Percentiles rank a stretch among this genome's conserved stretches.
These are phyloP conservation scores for Camelus dromedarius DNA, from an alignment of 2,113 vertebrate genomes.

Conservation along the genomic window DNA sequence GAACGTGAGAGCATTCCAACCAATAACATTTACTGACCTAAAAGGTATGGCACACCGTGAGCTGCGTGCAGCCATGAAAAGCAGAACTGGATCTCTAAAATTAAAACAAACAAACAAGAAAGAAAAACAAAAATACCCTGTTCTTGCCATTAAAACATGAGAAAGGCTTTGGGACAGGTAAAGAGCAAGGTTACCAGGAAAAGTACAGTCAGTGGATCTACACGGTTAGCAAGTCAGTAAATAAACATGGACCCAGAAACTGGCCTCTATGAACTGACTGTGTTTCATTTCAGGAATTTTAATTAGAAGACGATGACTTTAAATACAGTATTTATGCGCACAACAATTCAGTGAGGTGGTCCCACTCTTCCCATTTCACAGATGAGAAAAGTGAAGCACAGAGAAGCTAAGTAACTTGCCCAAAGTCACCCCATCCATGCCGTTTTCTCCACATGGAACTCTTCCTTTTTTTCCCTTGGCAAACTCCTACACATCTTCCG, in stretches of 20 bases:
- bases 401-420: neutral
- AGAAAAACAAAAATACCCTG: neutral
- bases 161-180: neutral
- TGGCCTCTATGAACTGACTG: neutral
- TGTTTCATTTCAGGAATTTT: neutral
- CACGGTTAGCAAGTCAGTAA: neutral
- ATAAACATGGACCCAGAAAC: neutral
- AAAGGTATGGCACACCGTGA: neutral
- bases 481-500: neutral
- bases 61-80: neutral
- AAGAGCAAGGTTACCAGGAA: neutral
- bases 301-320: neutral
- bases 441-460: neutral
- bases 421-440: neutral
- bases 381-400: neutral
- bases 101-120: neutral
- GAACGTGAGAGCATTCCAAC: slow-evolving; percentile 6
- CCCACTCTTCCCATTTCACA: neutral
- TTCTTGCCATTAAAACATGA: neutral
- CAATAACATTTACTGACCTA: neutral
- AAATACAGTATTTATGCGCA: neutral
- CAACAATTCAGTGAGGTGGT: neutral
- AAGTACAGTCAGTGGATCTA: neutral
- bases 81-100: neutral
- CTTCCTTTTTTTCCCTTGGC: neutral